Percentiles rank a stretch among this genome's conserved stretches.
phyloP scores from a whole-genome alignment of 2,797 vertebrate genomes.

The Amazona ochrocephala region DNA sequence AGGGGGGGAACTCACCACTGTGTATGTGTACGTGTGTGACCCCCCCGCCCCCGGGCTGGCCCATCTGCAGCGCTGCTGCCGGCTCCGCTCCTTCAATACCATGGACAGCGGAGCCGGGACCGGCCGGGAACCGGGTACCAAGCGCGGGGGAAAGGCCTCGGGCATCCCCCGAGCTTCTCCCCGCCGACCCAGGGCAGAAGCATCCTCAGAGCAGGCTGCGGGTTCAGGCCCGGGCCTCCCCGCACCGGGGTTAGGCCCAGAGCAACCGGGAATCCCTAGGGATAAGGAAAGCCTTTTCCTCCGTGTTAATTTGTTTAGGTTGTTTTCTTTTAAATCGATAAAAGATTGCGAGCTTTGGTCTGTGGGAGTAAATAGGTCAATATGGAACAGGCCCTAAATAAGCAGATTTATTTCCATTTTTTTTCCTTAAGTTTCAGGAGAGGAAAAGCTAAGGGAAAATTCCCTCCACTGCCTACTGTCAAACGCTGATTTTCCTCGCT shows the following conservation, averaged over 20 bases:
- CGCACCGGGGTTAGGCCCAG: background rate
- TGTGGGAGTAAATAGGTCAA: conserved; percentile 62
- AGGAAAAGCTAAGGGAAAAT: background rate
- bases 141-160: too few species aligned
- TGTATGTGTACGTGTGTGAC: background rate
- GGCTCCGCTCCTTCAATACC: conserved; percentile 71
- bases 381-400: conserved; percentile 45
- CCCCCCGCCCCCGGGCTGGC: background rate
- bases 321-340: conserved; percentile 59
- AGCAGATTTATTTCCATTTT: background rate
- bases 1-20: background rate
- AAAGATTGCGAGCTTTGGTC: conserved; percentile 49
- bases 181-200: background rate
- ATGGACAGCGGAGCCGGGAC: conserved; percentile 76
- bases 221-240: background rate
- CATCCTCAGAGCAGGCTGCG: background rate
- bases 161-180: background rate
- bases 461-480: background rate
- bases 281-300: background rate
- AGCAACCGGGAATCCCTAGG: background rate
- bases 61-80: background rate
- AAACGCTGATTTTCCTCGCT: background rate
- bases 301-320: conserved; percentile 37
- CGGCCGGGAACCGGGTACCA: background rate
- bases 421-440: conserved; percentile 1